phyloP scores from a whole-genome alignment of 2,888 invertebrate species.

The Hanleya hanleyi region DNA sequence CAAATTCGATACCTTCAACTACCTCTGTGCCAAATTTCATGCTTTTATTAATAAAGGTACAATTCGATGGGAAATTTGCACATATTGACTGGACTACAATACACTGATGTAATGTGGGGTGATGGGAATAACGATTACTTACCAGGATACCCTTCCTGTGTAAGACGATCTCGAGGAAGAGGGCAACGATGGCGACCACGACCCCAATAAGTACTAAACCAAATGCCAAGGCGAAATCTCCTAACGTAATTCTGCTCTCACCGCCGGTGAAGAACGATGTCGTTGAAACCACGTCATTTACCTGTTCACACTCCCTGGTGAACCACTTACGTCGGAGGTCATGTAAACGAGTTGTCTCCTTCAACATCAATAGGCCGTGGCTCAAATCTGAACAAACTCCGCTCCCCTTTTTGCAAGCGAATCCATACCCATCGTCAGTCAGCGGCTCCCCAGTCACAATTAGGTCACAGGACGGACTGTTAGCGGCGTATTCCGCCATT shows the following conservation, averaged over 20 bases:
- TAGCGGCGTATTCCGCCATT: conserved; percentile 28
- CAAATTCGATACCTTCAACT: too few species aligned
- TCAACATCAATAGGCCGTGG: not conserved
- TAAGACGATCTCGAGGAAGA: not conserved
- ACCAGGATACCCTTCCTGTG: not conserved
- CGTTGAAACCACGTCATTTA: not conserved
- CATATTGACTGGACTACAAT: too few species aligned
- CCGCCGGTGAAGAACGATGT: not conserved
- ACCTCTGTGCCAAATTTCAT: too few species aligned
- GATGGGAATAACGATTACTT: too few species aligned
- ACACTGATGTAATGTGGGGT: too few species aligned
- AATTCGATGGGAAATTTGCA: too few species aligned
- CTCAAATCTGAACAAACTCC: conserved; percentile 22
- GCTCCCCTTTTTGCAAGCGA: conserved; percentile 38
- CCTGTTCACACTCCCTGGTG: not conserved
- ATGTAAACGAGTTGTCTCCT: not conserved
- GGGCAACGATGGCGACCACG: not conserved
- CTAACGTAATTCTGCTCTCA: not conserved
- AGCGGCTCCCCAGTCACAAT: conserved; percentile 37
- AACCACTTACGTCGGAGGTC: not conserved
- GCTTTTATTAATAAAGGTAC: too few species aligned
- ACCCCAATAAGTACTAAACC: not conserved
- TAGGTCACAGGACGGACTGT: conserved; percentile 37
- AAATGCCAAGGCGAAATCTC: not conserved
- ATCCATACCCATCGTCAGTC: conserved; percentile 29